Conservation (phyloP, 2,797 vertebrate genomes). For the Helostoma temminkii region DNA sequence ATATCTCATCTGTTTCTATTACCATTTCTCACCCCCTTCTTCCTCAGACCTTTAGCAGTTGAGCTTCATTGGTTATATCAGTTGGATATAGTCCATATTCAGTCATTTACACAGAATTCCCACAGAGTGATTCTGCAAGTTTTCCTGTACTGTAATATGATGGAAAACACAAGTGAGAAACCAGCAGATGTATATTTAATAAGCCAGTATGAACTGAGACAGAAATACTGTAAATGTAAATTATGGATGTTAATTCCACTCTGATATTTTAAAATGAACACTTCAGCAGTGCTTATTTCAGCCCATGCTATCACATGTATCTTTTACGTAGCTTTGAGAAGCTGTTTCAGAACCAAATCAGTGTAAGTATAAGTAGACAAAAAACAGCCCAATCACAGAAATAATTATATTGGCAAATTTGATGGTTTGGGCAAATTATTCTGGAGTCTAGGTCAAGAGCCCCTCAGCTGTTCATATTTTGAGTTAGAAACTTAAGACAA, state of each 20-base stretch:
- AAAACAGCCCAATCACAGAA: conserved; percentile 30
- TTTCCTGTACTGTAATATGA: neutral
- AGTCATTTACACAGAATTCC: conserved; percentile 13
- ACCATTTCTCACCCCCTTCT: neutral
- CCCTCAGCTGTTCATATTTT: conserved; percentile 26
- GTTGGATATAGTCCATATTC: conserved; percentile 1
- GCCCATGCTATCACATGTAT: conserved; percentile 21
- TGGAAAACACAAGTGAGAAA: conserved; percentile 4
- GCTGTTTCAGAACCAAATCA: conserved; percentile 33
- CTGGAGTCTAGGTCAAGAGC: conserved; percentile 24
- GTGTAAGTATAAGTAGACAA: conserved; percentile 28
- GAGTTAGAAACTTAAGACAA: conserved; percentile 36
- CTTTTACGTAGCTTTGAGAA: conserved; percentile 36
- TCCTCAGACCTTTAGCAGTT: conserved; percentile 3
- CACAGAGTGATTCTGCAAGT: neutral
- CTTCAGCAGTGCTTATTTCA: conserved; percentile 26
- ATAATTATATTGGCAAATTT: conserved; percentile 11
- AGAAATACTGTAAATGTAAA: conserved; percentile 25
- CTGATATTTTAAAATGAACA: conserved; percentile 33
- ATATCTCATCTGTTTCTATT: conserved; percentile 9
- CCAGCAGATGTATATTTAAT: neutral
- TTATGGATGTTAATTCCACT: conserved; percentile 31
- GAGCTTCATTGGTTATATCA: conserved; percentile 6
- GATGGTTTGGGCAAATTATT: conserved; percentile 30
- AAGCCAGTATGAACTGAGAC: neutral